Base-by-base conservation (phyloP, 2,888 invertebrate genomes). In the Hemistola chrysoprasaria region DNA sequence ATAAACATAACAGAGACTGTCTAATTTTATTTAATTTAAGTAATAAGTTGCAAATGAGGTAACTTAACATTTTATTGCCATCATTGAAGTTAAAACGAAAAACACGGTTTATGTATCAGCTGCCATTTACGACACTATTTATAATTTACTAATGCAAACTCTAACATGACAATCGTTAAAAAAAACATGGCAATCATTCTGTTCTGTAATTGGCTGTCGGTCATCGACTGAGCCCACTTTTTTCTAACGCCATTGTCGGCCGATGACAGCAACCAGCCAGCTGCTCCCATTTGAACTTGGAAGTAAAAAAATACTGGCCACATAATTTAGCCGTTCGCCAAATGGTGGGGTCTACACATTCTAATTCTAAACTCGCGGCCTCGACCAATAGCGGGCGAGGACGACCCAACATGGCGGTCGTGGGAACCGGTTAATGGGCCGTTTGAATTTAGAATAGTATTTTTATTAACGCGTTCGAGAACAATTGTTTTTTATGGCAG, bases 391-490 rank as follows among this genome's bases (percentile, higher is more conserved):
- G 80, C 83, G 75, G 78, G 70, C 86, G 84, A 83, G 87, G 84
- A 86, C 85, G 83, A 78, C 56, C 74, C 77, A 87, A 83, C 77
- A 87, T 87, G 88, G 87, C 87, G 79, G 78, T 76, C 85, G 86
- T 87, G 87, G 84, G 87, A 87, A 87, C 85, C 85, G 81, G 84
- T 85, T 88, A 82, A 86, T 86, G 79, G 85, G 72, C 79, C 75
- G 81, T 87, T 88, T 85, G 86, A 86, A 86, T 86, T 87, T 86
- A 87, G 84, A 87, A 87, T 86, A 81, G 81, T 78, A 81, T 87
- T 87, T 87, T 87, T 85, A 81, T 76, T 78, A 80, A 77, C 76
- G 72, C 71, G 69, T 78, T 78, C 65, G 69, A 74, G 76, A 78
- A 82, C 80, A 79, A 85, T 84, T 63, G 75, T 53, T 67, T 66